Percentiles rank a stretch among this genome's conserved stretches.
Evolutionary conservation across 92 coral and sea anemone species (phyloP).

Genomic region (Epizoanthus stellaris): DNA sequence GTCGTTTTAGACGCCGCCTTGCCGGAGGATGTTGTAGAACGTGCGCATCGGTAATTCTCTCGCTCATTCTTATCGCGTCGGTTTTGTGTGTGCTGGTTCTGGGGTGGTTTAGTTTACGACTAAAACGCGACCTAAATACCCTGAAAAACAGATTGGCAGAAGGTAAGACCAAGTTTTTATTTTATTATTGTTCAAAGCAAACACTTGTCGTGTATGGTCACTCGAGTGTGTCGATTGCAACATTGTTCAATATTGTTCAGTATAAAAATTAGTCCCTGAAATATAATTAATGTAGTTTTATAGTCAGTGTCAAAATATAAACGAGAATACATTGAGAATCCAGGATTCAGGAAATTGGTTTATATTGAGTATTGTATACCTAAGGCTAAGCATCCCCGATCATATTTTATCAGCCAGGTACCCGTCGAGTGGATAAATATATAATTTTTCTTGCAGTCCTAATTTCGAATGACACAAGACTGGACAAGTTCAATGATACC

Average conservation of each 20-base stretch:
- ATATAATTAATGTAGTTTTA: neutral
- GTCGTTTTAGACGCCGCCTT: conserved; percentile 67
- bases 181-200: conserved; percentile 11
- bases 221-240: conserved; percentile 41
- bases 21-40: conserved; percentile 86
- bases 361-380: no score
- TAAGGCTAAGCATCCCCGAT: no score
- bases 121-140: conserved; percentile 81
- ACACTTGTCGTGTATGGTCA: conserved; percentile 7
- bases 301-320: no score
- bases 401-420: no score
- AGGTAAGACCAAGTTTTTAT: conserved; percentile 60
- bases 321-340: no score
- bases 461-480: no score
- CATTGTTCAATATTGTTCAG: conserved; percentile 36
- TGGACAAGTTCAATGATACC: no score
- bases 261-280: neutral
- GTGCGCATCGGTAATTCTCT: conserved; percentile 83
- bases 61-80: conserved; percentile 84
- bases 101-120: conserved; percentile 89
- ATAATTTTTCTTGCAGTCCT: no score
- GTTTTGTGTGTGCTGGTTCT: conserved; percentile 83
- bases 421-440: no score
- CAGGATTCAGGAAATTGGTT: no score
- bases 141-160: conserved; percentile 76